A percentile compares a stretch with the other conserved stretches of the same genome.
phyloP scores from a whole-genome alignment of 2,888 invertebrate genomes.

The Chrysolina americana region DNA sequence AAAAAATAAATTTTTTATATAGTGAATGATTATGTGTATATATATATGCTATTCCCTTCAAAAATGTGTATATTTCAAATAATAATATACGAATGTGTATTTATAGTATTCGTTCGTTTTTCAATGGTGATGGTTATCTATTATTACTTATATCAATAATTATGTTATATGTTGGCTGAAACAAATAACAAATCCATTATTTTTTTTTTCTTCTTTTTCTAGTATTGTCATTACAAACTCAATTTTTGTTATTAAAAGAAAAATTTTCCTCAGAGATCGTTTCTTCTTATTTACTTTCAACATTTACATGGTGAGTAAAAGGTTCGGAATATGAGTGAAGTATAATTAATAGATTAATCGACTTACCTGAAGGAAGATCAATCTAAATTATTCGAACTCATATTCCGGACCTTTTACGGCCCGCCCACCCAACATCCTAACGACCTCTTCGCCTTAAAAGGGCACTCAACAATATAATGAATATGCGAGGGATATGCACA shows the following conservation, averaged over 20 bases:
- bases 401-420: conserved; percentile 11
- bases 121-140: neutral
- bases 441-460: too few species aligned
- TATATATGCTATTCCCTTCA: neutral
- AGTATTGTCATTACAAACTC: neutral
- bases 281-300: conserved; percentile 12
- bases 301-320: conserved; percentile 6
- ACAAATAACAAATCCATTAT: conserved; percentile 1
- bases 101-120: too few species aligned
- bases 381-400: conserved; percentile 14
- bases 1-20: neutral
- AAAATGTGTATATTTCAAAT: conserved; percentile 1
- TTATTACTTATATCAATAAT: neutral
- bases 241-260: conserved; percentile 9
- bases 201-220: conserved; percentile 1
- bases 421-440: neutral
- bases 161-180: neutral
- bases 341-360: conserved; percentile 13
- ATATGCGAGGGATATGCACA: too few species aligned
- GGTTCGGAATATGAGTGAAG: conserved; percentile 18
- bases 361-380: conserved; percentile 6
- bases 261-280: conserved; percentile 7
- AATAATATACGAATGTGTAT: neutral
- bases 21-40: too few species aligned
- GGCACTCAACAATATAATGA: too few species aligned